Evolutionary conservation across 2,797 vertebrate genomes (phyloP), one percentile per base, ranked within the genome.

Genomic region (Dallia pectoralis): DNA sequence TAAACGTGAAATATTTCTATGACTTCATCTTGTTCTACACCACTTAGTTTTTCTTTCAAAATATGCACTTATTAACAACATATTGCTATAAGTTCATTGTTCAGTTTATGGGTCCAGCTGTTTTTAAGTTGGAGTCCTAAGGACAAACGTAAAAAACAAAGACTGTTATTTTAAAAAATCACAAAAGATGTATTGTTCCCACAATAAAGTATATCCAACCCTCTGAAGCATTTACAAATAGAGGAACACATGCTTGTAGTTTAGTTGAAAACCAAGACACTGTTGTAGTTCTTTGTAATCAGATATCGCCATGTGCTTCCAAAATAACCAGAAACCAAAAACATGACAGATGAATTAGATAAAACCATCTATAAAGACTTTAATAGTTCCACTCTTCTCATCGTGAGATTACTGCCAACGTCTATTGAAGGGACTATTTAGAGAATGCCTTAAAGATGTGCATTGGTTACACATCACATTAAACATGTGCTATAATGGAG

Each of bases 181-280:
- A 33, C 61, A 0, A 49, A 72, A 66, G 67, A 80, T 77, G 74
- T 87, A 86, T 85, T 81, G 74, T 86, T 85, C 84, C 76, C 75
- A 83, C 40, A 70, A 56, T 59, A 16, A 70, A 70, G 81, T 48
- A 71, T 72, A 74, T 76, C 71, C 77, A 77, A 80, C 79, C 19
- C 1, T 81, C 77, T 56, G 9, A 81, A 80, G 85, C 73, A 81
- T 71, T 33, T 74, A 69, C 36, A 79, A 80, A 79, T 71, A 73
- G 67, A 78, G 70, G 66, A 49, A 73, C 4, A 77, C 27, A 75
- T 29, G 65, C 69, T 77, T 72, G 73, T 76, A 79, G 74, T 69
- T 74, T 64, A 66, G 69, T 73, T 72, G 70, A 79, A 72, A 8
- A 8, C 25, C 56, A 49, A 59, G 16, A 48, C 51, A 56, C 22